Conservation (phyloP, 2,113 vertebrate genomes). For the Plestiodon gilberti region DNA sequence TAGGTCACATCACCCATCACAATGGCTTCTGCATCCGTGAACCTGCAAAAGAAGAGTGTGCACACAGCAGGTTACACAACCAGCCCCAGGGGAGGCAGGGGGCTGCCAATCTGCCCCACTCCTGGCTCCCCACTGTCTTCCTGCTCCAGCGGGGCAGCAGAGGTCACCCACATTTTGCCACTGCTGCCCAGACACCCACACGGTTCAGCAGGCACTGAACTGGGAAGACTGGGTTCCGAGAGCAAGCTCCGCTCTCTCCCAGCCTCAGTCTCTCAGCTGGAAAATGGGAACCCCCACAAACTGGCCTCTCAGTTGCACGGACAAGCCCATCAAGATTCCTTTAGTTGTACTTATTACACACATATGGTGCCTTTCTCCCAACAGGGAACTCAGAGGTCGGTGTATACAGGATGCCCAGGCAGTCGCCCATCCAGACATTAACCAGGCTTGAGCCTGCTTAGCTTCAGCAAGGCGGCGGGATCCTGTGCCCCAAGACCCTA, state of each 20-base stretch:
- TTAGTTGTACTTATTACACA: no score
- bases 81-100: background rate
- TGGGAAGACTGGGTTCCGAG: no score
- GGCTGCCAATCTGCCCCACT: background rate
- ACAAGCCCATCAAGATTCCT: no score
- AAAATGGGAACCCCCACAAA: background rate
- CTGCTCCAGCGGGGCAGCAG: background rate
- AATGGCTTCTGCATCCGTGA: slow-evolving; percentile 89
- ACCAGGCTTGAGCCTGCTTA: no score
- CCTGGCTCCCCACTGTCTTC: background rate
- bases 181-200: background rate
- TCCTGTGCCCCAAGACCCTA: no score
- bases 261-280: background rate
- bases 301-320: no score
- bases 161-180: background rate
- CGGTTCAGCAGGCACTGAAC: background rate
- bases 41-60: slow-evolving; percentile 75
- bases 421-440: no score
- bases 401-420: no score
- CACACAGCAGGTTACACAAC: accelerated
- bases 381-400: no score
- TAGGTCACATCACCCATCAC: slow-evolving; percentile 99
- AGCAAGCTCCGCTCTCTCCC: background rate
- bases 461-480: no score
- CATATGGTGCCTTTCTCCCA: no score